phyloP scores from a whole-genome alignment of 2,888 invertebrate species.

The Lepidonotus clava region DNA sequence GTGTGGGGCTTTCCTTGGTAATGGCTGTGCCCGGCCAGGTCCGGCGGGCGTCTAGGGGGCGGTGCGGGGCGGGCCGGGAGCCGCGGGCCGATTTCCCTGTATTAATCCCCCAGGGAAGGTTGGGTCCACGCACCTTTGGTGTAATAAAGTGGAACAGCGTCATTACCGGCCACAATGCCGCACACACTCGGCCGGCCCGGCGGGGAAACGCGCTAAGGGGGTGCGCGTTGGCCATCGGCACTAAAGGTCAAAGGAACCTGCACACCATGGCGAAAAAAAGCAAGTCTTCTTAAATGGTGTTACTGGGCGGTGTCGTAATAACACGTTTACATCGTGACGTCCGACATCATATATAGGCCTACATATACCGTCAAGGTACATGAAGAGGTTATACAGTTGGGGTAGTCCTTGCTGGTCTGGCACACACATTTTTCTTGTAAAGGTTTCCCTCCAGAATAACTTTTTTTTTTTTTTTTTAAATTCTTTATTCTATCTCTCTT shows the following conservation, averaged over 20 bases:
- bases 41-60: neutral
- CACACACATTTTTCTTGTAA: too few relatives aligned
- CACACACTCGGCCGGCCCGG: neutral
- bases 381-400: too few relatives aligned
- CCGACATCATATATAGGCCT: too few relatives aligned
- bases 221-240: neutral
- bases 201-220: neutral
- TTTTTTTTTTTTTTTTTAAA: too few relatives aligned
- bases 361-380: too few relatives aligned
- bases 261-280: too few relatives aligned
- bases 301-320: too few relatives aligned
- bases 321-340: too few relatives aligned
- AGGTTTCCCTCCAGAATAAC: too few relatives aligned
- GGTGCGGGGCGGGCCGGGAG: neutral
- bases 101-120: neutral
- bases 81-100: neutral
- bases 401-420: too few relatives aligned
- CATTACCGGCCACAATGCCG: neutral
- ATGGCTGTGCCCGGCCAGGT: neutral
- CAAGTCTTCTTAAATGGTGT: too few relatives aligned
- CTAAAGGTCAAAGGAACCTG: neutral
- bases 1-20: neutral
- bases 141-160: conserved; percentile 19
- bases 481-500: too few relatives aligned
- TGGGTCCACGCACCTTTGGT: neutral